These are phyloP conservation scores for Clunio marinus DNA, from an alignment of 2,888 invertebrate genomes.

Conservation along the genomic window DNA sequence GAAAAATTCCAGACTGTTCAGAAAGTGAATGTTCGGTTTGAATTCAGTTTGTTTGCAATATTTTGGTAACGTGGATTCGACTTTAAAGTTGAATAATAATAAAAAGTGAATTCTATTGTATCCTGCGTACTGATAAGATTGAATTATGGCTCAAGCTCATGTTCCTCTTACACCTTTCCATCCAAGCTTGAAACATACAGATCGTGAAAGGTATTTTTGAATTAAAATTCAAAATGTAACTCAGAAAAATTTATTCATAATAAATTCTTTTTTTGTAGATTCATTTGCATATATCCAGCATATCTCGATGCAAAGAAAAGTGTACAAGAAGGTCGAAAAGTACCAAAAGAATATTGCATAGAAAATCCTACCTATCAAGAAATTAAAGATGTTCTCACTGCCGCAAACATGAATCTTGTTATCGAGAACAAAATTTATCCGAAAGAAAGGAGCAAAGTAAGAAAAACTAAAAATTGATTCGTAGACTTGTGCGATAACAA, in stretches of 20 bases:
- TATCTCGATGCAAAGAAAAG: constrained; percentile 94
- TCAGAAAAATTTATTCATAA: neutral
- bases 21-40: no score
- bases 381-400: constrained; percentile 85
- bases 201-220: constrained; percentile 63
- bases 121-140: no score
- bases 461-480: constrained; percentile 46
- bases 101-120: no score
- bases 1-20: no score
- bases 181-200: constrained; percentile 74
- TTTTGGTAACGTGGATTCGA: no score
- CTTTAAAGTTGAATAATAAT: no score
- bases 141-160: constrained; percentile 47
- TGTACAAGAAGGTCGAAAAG: constrained; percentile 78
- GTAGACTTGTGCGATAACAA: neutral
- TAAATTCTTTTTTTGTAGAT: constrained; percentile 56
- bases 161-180: constrained; percentile 60
- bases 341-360: constrained; percentile 80
- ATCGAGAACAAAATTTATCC: constrained; percentile 92
- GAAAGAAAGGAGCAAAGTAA: constrained; percentile 75
- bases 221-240: neutral
- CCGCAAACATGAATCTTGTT: constrained; percentile 77
- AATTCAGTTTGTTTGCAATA: no score
- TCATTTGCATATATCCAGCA: constrained; percentile 96
- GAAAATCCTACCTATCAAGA: constrained; percentile 95